Base-by-base conservation (phyloP, 2,797 vertebrate species). In the Emys orbicularis region DNA sequence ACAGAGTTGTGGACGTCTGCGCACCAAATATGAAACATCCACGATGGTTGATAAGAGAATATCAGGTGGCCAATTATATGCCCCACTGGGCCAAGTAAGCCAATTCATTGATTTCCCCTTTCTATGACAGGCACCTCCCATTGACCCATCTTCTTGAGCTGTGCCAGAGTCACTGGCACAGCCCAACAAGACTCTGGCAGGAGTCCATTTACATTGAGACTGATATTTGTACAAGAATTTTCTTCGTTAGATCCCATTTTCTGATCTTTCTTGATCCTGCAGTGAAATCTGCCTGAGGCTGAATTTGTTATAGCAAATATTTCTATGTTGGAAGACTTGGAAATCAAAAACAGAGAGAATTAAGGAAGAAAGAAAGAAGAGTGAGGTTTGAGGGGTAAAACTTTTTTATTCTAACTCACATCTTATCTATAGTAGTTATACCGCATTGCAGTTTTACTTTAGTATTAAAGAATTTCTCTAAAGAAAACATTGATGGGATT, bases 321-420 rank as follows among this genome's bases (percentile, higher is more conserved):
- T 93, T 74, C 10, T 2, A 1, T 56, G 16, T 16, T 25, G 90
- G 12, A 4, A 16, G 1, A 72, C 34, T 54, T 68, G 37, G 11
- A 76, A 94, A 79, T 84, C 29, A 57, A 86, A 89, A 89, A 72
- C 47, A n/a, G 23, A 86, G 27, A 86, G 23, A 86, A 54, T 79
- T 90, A 19, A 4, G 31, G 12, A 25, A 16, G 27, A 68, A 95
- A 47, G 79, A 88, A 93, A 90, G 31, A 72, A 37, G 68, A 41
- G 18, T 27, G 18, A 37, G 2, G 15, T 87, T 89, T 52, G 16
- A 4, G 6, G 13, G 25, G 1, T 1, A 34, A 57, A 56, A 29
- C 0, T 0, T 0, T 1, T 0, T 2, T 53, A 1, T 2, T 86
- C 81, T 86, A 80, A 34, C 15, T 12, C 44, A 50, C 82, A 11